A percentile compares a stretch with the other conserved stretches of the same genome.
phyloP scores from a whole-genome alignment of 35 echinoderm and acorn worm genomes.

The Anneissia japonica region DNA sequence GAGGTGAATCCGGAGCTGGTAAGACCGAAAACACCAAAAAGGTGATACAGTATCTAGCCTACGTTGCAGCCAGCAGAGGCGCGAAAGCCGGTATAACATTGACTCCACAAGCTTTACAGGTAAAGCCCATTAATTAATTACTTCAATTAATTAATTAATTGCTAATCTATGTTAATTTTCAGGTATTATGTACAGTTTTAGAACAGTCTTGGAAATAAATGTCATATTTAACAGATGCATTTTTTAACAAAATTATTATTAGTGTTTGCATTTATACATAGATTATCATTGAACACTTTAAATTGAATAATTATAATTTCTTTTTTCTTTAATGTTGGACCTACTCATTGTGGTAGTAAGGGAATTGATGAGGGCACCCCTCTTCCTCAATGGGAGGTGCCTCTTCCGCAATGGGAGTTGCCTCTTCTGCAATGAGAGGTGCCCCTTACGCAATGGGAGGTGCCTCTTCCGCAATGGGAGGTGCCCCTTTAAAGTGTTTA shows the following conservation, averaged over 20 bases:
- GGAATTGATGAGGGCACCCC: no score
- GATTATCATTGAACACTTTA: background rate
- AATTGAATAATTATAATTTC: background rate
- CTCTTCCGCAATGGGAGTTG: no score
- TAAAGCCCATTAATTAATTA: slow-evolving; percentile 38
- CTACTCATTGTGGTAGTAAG: background rate
- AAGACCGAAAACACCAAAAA: slow-evolving; percentile 99
- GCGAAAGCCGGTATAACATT: slow-evolving; percentile 12
- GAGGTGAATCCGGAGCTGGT: slow-evolving; percentile 94
- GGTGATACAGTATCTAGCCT: slow-evolving; percentile 94
- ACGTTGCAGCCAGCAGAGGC: slow-evolving; percentile 64
- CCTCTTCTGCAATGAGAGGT: no score
- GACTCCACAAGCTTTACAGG: slow-evolving; percentile 76
- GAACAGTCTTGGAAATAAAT: background rate
- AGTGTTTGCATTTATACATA: background rate
- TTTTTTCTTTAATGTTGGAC: background rate
- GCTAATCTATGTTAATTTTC: background rate
- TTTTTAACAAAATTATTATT: background rate
- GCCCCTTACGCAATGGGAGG: no score
- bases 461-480: no score
- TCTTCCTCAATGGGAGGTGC: no score
- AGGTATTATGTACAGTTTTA: background rate
- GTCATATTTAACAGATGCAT: no score
- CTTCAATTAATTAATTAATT: slow-evolving; percentile 9
- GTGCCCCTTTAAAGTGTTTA: no score